Percentiles rank a stretch among this genome's conserved stretches.
These are phyloP conservation scores for Drosophila colorata DNA, from an alignment of 2,888 invertebrate species.

Conservation along the genomic window DNA sequence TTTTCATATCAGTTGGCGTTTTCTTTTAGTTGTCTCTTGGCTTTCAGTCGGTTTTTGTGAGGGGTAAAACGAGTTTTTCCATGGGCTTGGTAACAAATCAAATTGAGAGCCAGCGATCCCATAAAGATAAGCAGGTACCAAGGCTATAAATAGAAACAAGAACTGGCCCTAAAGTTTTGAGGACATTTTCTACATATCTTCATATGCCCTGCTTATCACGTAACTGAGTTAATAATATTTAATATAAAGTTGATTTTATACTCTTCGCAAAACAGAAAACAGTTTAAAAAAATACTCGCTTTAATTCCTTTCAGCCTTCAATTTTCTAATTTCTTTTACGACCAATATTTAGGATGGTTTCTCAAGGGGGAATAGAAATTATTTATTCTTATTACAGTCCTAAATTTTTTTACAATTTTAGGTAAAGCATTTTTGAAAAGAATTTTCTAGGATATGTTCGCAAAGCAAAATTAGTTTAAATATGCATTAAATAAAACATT, in stretches of 20 bases:
- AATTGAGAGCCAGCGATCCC: conserved; percentile 12
- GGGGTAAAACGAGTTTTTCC: conserved; percentile 27
- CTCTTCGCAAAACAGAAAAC: too few relatives aligned
- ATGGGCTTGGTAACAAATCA: conserved; percentile 25
- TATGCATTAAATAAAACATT: too few relatives aligned
- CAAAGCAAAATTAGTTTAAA: too few relatives aligned
- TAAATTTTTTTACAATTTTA: too few relatives aligned
- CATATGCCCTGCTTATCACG: background rate
- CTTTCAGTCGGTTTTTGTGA: background rate
- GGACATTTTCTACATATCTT: background rate
- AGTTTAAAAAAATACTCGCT: too few relatives aligned
- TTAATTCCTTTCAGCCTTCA: too few relatives aligned
- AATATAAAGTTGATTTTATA: background rate
- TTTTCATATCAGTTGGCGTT: conserved; percentile 48
- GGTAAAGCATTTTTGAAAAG: background rate
- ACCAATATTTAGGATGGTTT: too few relatives aligned
- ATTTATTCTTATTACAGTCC: too few relatives aligned
- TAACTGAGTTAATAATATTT: background rate
- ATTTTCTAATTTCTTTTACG: too few relatives aligned
- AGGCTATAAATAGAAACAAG: conserved; percentile 9
- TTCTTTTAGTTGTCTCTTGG: conserved; percentile 20
- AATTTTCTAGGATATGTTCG: too few relatives aligned
- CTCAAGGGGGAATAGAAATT: too few relatives aligned
- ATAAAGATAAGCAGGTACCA: background rate
- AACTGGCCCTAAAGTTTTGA: background rate